Base-by-base conservation (phyloP, 1,140 invertebrate genomes). In the Nasonia giraulti region DNA sequence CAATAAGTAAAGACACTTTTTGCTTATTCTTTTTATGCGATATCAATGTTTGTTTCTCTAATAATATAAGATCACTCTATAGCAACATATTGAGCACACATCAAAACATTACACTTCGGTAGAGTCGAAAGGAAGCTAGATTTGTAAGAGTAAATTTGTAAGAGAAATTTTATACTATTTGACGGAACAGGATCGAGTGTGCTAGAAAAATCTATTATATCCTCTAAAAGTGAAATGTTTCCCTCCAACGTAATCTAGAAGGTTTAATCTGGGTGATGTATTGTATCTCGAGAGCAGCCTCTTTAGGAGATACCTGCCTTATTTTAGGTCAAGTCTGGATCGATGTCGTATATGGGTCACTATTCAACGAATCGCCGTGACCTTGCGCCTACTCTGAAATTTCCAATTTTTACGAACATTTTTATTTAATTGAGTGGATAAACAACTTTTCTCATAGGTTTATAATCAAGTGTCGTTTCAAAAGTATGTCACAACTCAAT, bases 281-380 rank as follows among this genome's bases (percentile, higher is more conserved):
- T 62, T 62, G 55, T n/a, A n/a, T 17, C 20, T 1, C 55, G 20
- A 62, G 20, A 20, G 17, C 20, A 62, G 20, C 4, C 6, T 20
- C 17, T 5, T 20, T n/a, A 7, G 55, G 55, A 62, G 14, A n/a
- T n/a, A 62, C 55, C 10, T 20, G 27, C 69, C 11, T 31, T 31
- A n/a, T n/a, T 71, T 73, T 73, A 73, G 27, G 69, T 73, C 69
- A 73, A 73, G 33, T 73, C 69, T 73, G 27, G 27, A 73, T 73
- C 69, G 33, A 73, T 37, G 14, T 6, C 55, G 17, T 20, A 62
- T 62, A 62, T 62, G 6, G 55, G 55, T 62, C 55, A 62, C 7
- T 62, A 62, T n/a, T 62, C 6, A 20, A n/a, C 55, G 7, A 62
- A 62, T 62, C 20, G 6, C 17, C 20, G 55, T n/a, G 55, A 62